A percentile compares a stretch with the other conserved stretches of the same genome.
These are phyloP conservation scores for human DNA, from an alignment of 2,113 vertebrate genomes.

Conservation along the genomic window DNA sequence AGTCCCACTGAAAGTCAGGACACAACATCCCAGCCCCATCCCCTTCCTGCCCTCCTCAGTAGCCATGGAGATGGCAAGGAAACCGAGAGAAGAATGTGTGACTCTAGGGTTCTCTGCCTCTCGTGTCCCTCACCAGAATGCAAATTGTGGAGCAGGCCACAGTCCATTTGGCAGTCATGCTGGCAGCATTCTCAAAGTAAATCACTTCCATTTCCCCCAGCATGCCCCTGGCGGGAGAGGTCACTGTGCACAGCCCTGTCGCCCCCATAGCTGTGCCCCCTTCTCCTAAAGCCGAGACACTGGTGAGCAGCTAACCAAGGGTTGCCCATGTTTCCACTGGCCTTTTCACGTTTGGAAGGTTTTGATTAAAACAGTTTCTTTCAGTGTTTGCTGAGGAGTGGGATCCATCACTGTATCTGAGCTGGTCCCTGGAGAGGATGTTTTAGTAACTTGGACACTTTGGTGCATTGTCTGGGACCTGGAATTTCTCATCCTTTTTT, in stretches of 20 bases:
- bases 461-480: constrained; percentile 18
- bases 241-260: fast-evolving
- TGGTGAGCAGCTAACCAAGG: background rate
- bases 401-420: background rate
- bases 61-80: background rate
- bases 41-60: background rate
- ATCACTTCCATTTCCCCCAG: background rate
- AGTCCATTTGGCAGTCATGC: background rate
- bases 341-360: constrained; percentile 9
- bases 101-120: background rate
- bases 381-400: background rate
- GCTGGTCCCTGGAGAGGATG: constrained; percentile 48
- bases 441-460: constrained; percentile 46
- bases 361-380: constrained; percentile 38
- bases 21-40: background rate
- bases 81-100: background rate
- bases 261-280: background rate
- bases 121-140: background rate
- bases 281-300: background rate
- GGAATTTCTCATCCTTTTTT: constrained; percentile 57
- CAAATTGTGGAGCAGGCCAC: background rate
- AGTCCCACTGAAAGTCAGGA: background rate
- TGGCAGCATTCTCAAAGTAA: background rate
- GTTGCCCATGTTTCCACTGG: constrained; percentile 18
- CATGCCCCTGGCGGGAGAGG: background rate